A percentile compares a stretch with the other conserved stretches of the same genome.
Evolutionary conservation across 2,797 vertebrate species (phyloP).

Genomic region (Varecia variegata): DNA sequence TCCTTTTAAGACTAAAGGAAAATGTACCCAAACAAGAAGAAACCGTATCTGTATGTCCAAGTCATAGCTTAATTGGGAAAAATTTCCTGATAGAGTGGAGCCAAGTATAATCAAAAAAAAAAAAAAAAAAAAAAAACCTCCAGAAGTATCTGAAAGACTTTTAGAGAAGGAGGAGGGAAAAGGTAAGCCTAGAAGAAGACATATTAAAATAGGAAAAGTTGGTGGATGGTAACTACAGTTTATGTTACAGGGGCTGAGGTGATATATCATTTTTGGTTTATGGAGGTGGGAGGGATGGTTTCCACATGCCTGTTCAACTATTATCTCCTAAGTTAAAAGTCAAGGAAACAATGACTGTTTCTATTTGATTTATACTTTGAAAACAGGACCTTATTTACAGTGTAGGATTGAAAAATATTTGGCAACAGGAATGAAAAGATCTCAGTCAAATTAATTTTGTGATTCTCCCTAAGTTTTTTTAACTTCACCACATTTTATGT

Average conservation of each 20-base stretch:
- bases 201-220: background rate
- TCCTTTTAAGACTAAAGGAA: background rate
- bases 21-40: background rate
- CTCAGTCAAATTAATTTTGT: background rate
- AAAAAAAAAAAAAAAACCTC: background rate
- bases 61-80: background rate
- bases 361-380: background rate
- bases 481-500: background rate
- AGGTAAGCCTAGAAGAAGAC: no score
- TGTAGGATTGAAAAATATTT: background rate
- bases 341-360: background rate
- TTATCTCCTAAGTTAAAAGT: background rate
- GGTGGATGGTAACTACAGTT: background rate
- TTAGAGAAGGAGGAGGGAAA: background rate
- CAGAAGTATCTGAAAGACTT: background rate
- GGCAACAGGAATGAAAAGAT: background rate
- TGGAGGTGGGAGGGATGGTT: no score
- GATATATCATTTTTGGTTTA: no score
- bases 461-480: background rate
- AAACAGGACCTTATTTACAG: background rate
- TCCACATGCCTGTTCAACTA: background rate
- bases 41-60: background rate
- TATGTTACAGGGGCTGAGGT: background rate
- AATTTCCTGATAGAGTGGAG: background rate
- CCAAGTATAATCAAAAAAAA: background rate